These are phyloP conservation scores for Cylloceria caligata DNA, from an alignment of 2,888 invertebrate genomes.

Conservation along the genomic window DNA sequence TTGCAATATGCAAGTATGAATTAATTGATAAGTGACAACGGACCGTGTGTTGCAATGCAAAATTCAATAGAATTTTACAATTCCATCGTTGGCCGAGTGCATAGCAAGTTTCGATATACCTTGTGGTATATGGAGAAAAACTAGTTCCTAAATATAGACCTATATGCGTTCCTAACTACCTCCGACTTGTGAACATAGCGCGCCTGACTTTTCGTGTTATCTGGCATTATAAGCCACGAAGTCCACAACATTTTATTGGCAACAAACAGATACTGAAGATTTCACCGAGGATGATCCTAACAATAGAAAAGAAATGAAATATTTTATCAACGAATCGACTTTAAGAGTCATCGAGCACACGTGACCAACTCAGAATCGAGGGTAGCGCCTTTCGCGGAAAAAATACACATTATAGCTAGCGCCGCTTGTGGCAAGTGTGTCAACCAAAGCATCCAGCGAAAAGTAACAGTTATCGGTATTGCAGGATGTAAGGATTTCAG, in stretches of 20 bases:
- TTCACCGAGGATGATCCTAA: constrained; percentile 22
- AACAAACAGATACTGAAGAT: constrained; percentile 6
- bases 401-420: no score
- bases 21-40: neutral
- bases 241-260: constrained; percentile 16
- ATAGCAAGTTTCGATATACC: constrained; percentile 32
- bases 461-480: no score
- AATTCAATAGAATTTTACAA: neutral
- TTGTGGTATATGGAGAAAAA: neutral
- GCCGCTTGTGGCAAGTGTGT: no score
- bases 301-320: constrained; percentile 47
- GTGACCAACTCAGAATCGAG: no score
- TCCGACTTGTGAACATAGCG: neutral
- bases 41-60: neutral
- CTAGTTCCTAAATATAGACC: constrained; percentile 42
- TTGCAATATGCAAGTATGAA: neutral
- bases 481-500: no score
- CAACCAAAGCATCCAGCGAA: no score
- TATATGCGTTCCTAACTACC: constrained; percentile 44
- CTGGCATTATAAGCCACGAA: neutral
- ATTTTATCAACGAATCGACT: constrained; percentile 41
- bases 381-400: no score
- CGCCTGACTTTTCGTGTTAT: neutral
- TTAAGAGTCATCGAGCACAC: no score
- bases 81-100: neutral